A percentile compares a stretch with the other conserved stretches of the same genome.
phyloP scores from a whole-genome alignment of 2,113 vertebrate species.

The Myotis yumanensis region DNA sequence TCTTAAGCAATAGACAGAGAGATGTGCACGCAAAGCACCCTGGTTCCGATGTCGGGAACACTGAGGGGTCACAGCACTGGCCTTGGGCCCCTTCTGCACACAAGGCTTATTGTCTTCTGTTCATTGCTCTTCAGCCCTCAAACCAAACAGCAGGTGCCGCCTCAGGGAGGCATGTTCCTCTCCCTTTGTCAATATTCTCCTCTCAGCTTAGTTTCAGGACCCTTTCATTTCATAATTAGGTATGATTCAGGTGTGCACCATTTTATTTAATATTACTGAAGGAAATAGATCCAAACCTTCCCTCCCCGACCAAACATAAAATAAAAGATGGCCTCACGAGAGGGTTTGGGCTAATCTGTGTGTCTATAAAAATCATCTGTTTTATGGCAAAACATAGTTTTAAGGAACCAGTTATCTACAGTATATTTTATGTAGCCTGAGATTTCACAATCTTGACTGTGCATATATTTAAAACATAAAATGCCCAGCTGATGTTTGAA shows the following conservation, averaged over 20 bases:
- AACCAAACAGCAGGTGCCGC: not conserved
- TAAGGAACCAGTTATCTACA: constrained; percentile 31
- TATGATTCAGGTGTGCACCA: not conserved
- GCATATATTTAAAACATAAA: constrained; percentile 54
- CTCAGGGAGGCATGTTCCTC: not conserved
- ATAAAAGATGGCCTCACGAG: not conserved
- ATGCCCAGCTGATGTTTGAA: constrained; percentile 49
- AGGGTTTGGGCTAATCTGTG: not conserved
- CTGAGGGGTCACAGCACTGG: not conserved
- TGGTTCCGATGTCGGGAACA: not conserved
- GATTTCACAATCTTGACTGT: constrained; percentile 14
- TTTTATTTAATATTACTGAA: constrained; percentile 15
- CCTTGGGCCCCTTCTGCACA: no score
- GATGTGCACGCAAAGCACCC: not conserved
- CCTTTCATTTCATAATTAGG: not conserved
- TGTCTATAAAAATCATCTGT: not conserved
- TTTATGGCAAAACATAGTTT: constrained; percentile 40
- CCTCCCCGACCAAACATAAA: not conserved
- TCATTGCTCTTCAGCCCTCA: not conserved
- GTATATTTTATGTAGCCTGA: constrained; percentile 47
- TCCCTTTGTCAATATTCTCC: not conserved
- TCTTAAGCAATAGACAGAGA: not conserved
- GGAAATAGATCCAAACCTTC: not conserved
- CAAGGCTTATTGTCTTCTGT: not conserved
- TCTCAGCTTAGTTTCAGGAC: not conserved